Conservation (phyloP, 2,113 vertebrate species). For the Petrocephalus microphthalmus region DNA sequence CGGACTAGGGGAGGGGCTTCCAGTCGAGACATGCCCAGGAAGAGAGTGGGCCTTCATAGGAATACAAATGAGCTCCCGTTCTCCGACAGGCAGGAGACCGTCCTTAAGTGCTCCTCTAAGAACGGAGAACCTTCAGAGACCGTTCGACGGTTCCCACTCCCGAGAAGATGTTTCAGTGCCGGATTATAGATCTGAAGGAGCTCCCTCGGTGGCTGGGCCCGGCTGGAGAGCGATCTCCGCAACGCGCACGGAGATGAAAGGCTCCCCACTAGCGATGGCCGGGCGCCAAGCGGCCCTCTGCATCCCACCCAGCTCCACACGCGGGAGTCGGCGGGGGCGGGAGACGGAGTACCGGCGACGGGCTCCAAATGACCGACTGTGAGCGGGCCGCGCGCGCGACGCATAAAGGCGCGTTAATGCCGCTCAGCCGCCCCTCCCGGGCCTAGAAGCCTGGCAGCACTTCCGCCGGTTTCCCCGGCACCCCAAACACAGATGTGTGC, state of each 20-base stretch:
- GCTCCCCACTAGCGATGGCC: slow-evolving; percentile 11
- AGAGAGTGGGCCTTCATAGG: neutral
- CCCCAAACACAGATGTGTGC: slow-evolving; percentile 1
- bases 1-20: neutral
- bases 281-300: neutral
- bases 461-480: neutral
- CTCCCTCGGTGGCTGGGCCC: neutral
- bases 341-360: neutral
- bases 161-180: slow-evolving; percentile 12
- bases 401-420: neutral
- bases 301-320: neutral
- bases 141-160: neutral
- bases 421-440: neutral
- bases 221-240: neutral
- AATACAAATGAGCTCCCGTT: neutral
- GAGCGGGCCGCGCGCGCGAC: neutral
- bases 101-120: slow-evolving; percentile 15
- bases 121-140: slow-evolving; percentile 8
- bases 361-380: neutral
- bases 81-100: neutral
- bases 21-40: neutral
- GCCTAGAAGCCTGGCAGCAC: neutral
- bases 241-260: slow-evolving; percentile 18
- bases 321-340: neutral
- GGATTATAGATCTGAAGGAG: slow-evolving; percentile 20